Evolutionary conservation across 2,797 vertebrate species (phyloP).

Genomic region (Tangara arthus): DNA sequence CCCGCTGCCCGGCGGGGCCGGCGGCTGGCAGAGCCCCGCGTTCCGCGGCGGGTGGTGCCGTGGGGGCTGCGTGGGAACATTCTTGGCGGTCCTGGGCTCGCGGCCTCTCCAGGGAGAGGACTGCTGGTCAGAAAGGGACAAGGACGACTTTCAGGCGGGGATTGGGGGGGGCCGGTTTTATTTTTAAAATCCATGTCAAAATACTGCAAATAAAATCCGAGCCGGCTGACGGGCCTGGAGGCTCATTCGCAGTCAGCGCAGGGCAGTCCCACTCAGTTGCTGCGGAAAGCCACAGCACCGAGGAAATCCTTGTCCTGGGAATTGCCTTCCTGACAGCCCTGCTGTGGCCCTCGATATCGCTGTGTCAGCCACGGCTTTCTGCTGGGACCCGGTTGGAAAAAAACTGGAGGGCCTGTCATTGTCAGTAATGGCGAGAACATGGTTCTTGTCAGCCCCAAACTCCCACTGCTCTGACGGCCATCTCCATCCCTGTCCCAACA

Average conservation of each 20-base stretch:
- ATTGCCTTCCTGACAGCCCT: not conserved
- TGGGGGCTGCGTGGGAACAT: not conserved
- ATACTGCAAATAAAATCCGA: not conserved
- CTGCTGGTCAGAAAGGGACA: not conserved
- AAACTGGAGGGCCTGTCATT: not conserved
- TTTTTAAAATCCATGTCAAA: not conserved
- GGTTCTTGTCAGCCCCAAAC: not conserved
- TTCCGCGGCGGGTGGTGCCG: not conserved
- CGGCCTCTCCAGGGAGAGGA: not conserved
- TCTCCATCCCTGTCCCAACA: not conserved
- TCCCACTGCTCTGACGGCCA: not conserved
- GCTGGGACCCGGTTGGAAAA: rapidly evolving
- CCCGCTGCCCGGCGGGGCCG: too few relatives aligned
- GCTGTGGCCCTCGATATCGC: not conserved
- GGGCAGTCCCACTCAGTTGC: not conserved
- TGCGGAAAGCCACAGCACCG: not conserved
- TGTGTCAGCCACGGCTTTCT: not conserved
- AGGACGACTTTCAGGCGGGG: not conserved
- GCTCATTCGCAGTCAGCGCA: not conserved
- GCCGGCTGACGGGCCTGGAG: not conserved
- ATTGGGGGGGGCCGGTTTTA: not conserved
- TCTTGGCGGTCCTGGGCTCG: not conserved
- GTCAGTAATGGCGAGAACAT: not conserved
- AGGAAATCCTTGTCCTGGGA: not conserved
- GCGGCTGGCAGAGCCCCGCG: not conserved